Base-by-base conservation (phyloP, 2,797 vertebrate genomes). In the Rhinella marina region DNA sequence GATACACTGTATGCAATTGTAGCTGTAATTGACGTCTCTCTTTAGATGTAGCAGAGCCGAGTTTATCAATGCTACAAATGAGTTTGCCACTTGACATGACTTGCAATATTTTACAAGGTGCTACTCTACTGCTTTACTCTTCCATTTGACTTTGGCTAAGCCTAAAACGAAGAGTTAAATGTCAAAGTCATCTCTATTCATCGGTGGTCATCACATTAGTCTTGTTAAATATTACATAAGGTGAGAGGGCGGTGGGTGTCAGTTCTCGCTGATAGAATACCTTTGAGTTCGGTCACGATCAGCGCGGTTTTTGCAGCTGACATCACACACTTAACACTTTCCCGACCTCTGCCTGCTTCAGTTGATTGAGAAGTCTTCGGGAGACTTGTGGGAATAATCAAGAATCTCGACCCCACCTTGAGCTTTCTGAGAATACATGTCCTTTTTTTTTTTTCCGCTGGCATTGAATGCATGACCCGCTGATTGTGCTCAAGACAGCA, bases 261-360 rank as follows among this genome's bases (percentile, higher is more conserved):
- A 8, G 59, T 54, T 48, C 68, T 8, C 29, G 79, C 76, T 86
- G 85, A 87, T 48, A 81, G 17, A 87, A 73, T 81, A 52, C 27
- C 25, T 73, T 32, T 27, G 64, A 50, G 23, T 87, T 81, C 23
- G 72, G 85, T 87, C 85, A 87, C 12, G 27, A 80, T 41, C 76
- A 61, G 19, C 27, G 72, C 19, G n/a, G 25, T 86, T 87, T 72
- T 54, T 80, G 25, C 52, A 80, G 77, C 32, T 75, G 78, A 87
- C 61, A 66, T 87, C 80, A 82, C 56, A 75, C 52, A 76, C 16
- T 76, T 87, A 87, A 73, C 68, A 50, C 81, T 73, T 84, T 59
- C 32, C 16, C 52, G 32, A 21, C 50, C 52, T 14, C 27, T 21
- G 13, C 1, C 19, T 59, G 13, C 25, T 27, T 64, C 19, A 48